Base-by-base conservation (phyloP, 2,888 invertebrate species). In the Uloborus plumipes region DNA sequence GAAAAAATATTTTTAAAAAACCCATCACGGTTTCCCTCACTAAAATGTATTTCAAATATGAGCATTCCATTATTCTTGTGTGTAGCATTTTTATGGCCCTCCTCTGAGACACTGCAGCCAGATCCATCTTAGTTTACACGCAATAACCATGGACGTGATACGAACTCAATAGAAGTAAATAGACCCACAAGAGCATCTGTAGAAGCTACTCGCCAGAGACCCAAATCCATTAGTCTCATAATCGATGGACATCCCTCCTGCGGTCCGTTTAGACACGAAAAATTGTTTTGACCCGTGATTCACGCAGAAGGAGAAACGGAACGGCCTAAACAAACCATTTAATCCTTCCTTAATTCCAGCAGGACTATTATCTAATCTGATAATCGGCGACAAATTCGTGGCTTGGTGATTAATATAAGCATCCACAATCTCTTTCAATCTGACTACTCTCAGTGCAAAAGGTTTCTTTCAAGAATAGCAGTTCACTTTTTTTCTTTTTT, bases 341-440 rank as follows among this genome's bases (percentile, higher is more conserved):
- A 67, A 79, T 73, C 73, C 79, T 67, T 53, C 50, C 39, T 66
- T 71, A 72, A 78, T 66, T 50, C 53, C 66, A 69, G 67, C 65
- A 79, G 61, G 67, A 31, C 69, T 62, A 73, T 79, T 79, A 79
- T 79, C 79, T 62, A 67, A 73, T 79, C 73, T 79, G 79, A 79
- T 79, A 79, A 79, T 79, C 79, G 69, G n/a, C 59, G 20, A 22
- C 61, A 51, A 76, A 62, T 62, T 47, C 61, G 39, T 67, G 61
- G 31, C 53, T 4, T 49, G 49, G 62, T 79, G 78, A 78, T 78
- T 78, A 78, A 78, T 79, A 71, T 65, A 71, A 18, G 65, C 78
- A 71, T 18, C 18, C 39, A 55, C 69, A 79, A 73, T 79, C 72
- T 78, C 11, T 39, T 39, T 39, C 39, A 39, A 11, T 39, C 39